A percentile compares a stretch with the other conserved stretches of the same genome.
These are phyloP conservation scores for Eupithecia dodoneata DNA, from an alignment of 2,888 invertebrate genomes.

Conservation along the genomic window DNA sequence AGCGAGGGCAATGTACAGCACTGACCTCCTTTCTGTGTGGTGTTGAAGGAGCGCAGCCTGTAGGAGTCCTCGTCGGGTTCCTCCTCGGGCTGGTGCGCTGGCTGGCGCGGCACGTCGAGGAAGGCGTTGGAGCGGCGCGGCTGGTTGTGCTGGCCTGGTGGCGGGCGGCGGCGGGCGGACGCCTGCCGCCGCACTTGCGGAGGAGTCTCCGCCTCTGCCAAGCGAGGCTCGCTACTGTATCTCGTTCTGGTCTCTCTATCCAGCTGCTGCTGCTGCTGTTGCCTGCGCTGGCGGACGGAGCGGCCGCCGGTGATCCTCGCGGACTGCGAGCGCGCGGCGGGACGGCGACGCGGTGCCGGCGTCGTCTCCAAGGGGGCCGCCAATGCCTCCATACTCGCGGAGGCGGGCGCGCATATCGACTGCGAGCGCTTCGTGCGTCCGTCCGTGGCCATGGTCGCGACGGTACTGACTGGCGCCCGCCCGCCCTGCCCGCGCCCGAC, in stretches of 20 bases:
- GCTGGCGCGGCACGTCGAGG: constrained; percentile 86
- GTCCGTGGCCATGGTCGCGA: constrained; percentile 86
- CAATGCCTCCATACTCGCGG: constrained; percentile 87
- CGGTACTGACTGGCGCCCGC: constrained; percentile 76
- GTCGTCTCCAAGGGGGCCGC: constrained; percentile 82
- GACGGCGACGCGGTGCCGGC: constrained; percentile 85
- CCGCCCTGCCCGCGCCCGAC: constrained; percentile 50
- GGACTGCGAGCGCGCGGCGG: constrained; percentile 90
- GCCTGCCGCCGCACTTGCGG: constrained; percentile 87
- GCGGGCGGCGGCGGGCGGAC: constrained; percentile 83
- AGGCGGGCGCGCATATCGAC: constrained; percentile 89
- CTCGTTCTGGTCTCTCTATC: constrained; percentile 83
- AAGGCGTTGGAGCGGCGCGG: constrained; percentile 88
- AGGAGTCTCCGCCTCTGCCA: constrained; percentile 87
- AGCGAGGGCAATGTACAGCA: constrained; percentile 48
- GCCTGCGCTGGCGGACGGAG: constrained; percentile 78
- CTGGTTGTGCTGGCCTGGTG: constrained; percentile 73
- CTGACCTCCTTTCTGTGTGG: constrained; percentile 94
- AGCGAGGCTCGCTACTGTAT: constrained; percentile 87
- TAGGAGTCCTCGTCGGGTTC: constrained; percentile 94
- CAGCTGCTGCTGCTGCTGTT: constrained; percentile 76
- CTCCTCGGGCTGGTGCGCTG: constrained; percentile 74
- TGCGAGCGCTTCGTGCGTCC: constrained; percentile 89
- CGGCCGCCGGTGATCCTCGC: constrained; percentile 88
- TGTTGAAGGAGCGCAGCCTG: constrained; percentile 95